Conservation (phyloP, 2,113 vertebrate genomes). For the Apodemus sylvaticus region DNA sequence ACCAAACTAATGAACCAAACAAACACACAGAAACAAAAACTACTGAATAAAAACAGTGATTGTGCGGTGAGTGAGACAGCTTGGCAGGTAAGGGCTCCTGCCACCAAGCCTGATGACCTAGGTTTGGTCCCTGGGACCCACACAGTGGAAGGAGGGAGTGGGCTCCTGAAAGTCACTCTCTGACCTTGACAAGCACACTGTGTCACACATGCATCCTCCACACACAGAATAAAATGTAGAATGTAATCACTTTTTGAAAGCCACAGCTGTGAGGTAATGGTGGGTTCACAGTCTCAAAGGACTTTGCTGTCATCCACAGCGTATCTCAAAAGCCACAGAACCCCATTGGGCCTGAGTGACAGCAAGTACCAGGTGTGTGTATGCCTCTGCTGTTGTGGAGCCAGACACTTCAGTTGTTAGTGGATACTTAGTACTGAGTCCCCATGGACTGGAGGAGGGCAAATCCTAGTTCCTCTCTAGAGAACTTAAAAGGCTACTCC, state of each 20-base stretch:
- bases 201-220: accelerated
- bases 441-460: accelerated
- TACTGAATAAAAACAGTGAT: not conserved
- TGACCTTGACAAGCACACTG: not conserved
- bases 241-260: not conserved
- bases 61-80: too few species aligned
- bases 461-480: not conserved
- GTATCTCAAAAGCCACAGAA: too few species aligned
- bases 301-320: not conserved
- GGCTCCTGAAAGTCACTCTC: not conserved
- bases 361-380: not conserved
- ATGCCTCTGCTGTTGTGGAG: not conserved
- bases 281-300: not conserved
- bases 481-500: not conserved
- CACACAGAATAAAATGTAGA: not conserved
- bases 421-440: too few species aligned
- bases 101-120: too few species aligned
- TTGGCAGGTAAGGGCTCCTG: not conserved
- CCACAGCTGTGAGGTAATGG: too few species aligned
- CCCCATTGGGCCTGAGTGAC: not conserved
- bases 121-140: not conserved
- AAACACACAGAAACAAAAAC: too few species aligned
- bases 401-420: too few species aligned
- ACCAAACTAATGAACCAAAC: too few species aligned
- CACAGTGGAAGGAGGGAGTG: not conserved